A percentile compares a stretch with the other conserved stretches of the same genome.
Evolutionary conservation across 1,140 invertebrate genomes (phyloP).

Genomic region (Cecropterus lyciades): DNA sequence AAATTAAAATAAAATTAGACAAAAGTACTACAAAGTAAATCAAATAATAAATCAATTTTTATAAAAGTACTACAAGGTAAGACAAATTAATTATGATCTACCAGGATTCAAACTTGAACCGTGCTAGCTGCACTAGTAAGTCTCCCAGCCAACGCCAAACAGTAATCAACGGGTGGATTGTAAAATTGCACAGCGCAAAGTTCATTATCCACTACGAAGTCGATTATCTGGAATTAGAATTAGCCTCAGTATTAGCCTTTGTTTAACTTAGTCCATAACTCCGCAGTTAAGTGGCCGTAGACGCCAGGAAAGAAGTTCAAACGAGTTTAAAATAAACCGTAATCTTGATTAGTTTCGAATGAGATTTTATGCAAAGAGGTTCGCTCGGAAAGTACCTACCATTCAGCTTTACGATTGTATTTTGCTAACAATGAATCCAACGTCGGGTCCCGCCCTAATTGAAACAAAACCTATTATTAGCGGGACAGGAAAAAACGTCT

Average conservation of each 20-base stretch:
- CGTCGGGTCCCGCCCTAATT: conserved; percentile 45
- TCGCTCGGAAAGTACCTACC: conserved; percentile 40
- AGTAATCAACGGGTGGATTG: conserved; percentile 10
- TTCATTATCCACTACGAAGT: conserved; percentile 26
- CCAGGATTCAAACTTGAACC: background rate
- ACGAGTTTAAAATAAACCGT: conserved; percentile 37
- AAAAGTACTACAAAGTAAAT: too few relatives aligned
- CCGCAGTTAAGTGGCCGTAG: conserved; percentile 30
- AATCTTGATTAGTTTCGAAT: conserved; percentile 43
- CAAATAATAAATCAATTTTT: too few relatives aligned
- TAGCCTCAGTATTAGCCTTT: conserved; percentile 31
- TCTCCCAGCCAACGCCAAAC: background rate
- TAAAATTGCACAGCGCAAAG: conserved; percentile 31
- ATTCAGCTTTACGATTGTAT: conserved; percentile 51
- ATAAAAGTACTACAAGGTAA: too few relatives aligned
- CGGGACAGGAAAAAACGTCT: conserved; percentile 52
- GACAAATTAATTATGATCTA: too few relatives aligned
- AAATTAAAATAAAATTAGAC: too few relatives aligned
- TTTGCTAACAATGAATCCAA: conserved; percentile 48
- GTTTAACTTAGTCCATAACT: conserved; percentile 36
- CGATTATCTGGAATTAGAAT: conserved; percentile 35
- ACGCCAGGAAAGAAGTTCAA: conserved; percentile 34
- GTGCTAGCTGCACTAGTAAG: background rate
- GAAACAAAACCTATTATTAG: conserved; percentile 61
- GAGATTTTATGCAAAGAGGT: conserved; percentile 59